Evolutionary conservation across 2,797 vertebrate species (phyloP), one percentile per base, ranked within the genome.

Genomic region (Balearica regulorum): DNA sequence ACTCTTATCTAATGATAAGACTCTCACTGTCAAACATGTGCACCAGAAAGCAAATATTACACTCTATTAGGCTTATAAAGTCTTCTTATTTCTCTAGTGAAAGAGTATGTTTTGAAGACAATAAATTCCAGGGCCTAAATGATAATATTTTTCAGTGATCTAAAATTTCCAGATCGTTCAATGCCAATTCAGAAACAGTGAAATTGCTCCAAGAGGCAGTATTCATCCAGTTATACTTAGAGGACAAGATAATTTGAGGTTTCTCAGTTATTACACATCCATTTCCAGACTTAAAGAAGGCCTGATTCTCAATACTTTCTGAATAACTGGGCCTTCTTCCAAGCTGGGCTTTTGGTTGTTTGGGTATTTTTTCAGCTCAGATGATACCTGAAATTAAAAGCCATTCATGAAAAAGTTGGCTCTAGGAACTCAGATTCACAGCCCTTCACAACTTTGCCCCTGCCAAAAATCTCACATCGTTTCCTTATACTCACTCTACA

Each of bases 1-100:
- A 79, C 49, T 69, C 90, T 97, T 98, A 98, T 98, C 97, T 97
- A 54, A 90, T 90, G 96, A 98, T 97, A 97, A 98, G 96, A 92
- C 48, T 81, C 71, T 94, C 53, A 90, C 82, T 71, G 88, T 97
- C 94, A 97, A 97, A 97, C 19, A 91, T 49, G 11, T 79, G 65
- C 44, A 90, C 49, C 64, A 96, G 83, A 92, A 93, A 94, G 71
- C 84, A 97, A 96, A 96, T 95, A 96, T 91, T 95, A 80, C 33
- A 89, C 70, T 83, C 16, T 62, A 57, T 55, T n/a, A 81, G 55
- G 43, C 48, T 97, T 95, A 93, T 86, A 83, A 92, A 90, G 64
- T 69, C 55, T 79, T 80, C 20, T 85, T 55, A 62, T 55, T 88
- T 91, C 57, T 96, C 54, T 91, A 71, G 65, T 62, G 53, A 79